Base-by-base conservation (phyloP, 2,113 vertebrate genomes). In the Epinephelus fuscoguttatus region DNA sequence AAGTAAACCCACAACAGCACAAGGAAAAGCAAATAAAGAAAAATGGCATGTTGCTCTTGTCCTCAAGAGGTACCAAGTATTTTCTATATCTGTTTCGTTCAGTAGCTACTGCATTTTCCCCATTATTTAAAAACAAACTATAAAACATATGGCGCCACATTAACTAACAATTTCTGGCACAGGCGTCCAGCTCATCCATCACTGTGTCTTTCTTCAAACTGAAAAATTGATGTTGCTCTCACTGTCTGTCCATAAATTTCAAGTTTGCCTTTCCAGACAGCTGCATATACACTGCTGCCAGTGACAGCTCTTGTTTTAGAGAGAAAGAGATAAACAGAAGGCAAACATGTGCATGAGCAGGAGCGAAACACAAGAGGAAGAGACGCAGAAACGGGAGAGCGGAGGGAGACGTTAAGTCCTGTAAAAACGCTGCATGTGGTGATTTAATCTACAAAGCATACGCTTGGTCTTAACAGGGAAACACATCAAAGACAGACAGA, bases 381-480 rank as follows among this genome's bases (percentile, higher is more conserved):
- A 66, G 53, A 80, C 11, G 64, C 50, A 71, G 64, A 75, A 66
- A 60, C 2, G 53, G 82, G 57, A 63, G 81, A 59, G 52, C 8
- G 30, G 53, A 6, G 10, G 63, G 68, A 79, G 60, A 85, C n/a
- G 25, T 70, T 25, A 47, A 78, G 61, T 63, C 78, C 78, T 75
- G 80, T 88, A 84, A 87, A 92, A 84, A 87, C 30, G 4, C 71
- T 73, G 55, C 77, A 87, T 81, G 87, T 80, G 80, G 74, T 63
- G 80, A 69, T 89, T 89, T 89, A 80, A 94, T 89, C 84, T 87
- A 91, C 71, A 91, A 84, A 93, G 82, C 91, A 90, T 62, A 93
- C 88, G 88, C 78, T 81, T 7, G 50, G 52, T 72, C 60, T 85
- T 84, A 75, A 80, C 61, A 77, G 70, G 59, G 70, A 83, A 84